Evolutionary conservation across 2,888 invertebrate genomes (phyloP).

Genomic region (Agrotis exclamationis): DNA sequence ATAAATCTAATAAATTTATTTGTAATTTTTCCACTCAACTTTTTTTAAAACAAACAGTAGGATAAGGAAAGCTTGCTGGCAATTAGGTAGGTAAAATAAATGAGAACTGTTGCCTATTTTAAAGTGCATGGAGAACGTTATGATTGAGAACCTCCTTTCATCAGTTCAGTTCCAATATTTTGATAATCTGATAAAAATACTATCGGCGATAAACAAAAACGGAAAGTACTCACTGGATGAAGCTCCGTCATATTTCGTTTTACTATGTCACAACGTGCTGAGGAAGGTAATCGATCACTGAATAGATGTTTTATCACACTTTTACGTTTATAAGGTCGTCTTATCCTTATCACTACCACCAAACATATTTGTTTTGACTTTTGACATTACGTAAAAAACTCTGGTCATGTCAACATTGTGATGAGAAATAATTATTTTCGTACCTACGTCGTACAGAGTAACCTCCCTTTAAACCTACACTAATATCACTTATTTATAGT

Average conservation of each 20-base stretch:
- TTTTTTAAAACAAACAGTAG: too few relatives aligned
- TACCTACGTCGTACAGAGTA: too few relatives aligned
- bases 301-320: slow-evolving; percentile 13
- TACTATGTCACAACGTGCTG: slow-evolving; percentile 2
- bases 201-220: background rate
- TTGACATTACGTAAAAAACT: background rate
- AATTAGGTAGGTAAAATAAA: too few relatives aligned
- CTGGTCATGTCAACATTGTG: slow-evolving; percentile 5
- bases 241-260: slow-evolving; percentile 66
- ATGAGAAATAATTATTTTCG: too few relatives aligned
- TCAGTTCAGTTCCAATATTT: too few relatives aligned
- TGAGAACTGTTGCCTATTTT: background rate
- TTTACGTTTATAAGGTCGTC: slow-evolving; percentile 21
- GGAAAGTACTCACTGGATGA: slow-evolving; percentile 69
- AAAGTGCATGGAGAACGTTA: background rate
- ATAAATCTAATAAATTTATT: too few relatives aligned
- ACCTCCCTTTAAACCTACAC: too few relatives aligned
- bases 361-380: too few relatives aligned
- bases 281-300: background rate
- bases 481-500: too few relatives aligned
- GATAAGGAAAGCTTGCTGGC: too few relatives aligned
- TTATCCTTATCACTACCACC: slow-evolving; percentile 36
- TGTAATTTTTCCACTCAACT: too few relatives aligned
- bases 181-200: background rate
- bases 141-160: background rate